These are phyloP conservation scores for Lagorchestes hirsutus DNA, from an alignment of 2,797 vertebrate species.

Conservation along the genomic window DNA sequence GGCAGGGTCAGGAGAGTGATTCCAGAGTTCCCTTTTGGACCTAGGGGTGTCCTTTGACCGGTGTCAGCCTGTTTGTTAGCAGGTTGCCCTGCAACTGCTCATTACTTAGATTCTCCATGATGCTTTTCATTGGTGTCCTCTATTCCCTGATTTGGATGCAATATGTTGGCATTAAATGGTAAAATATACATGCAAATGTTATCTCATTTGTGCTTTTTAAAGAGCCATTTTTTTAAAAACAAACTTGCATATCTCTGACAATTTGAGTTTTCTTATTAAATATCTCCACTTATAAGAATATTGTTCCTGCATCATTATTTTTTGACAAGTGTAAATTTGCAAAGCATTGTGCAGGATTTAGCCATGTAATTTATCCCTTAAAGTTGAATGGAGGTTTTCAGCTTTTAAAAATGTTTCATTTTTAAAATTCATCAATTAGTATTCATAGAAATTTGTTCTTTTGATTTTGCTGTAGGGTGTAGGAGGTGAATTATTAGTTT, in stretches of 20 bases:
- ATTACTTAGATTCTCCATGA: not conserved
- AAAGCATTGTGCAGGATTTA: slow-evolving; percentile 10
- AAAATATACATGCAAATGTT: slow-evolving; percentile 2
- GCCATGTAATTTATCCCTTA: not conserved
- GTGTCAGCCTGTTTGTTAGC: not conserved
- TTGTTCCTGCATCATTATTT: slow-evolving; percentile 1
- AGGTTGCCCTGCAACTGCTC: not conserved
- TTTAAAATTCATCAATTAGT: not conserved
- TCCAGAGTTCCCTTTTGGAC: not conserved
- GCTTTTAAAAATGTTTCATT: slow-evolving; percentile 2
- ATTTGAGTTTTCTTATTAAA: not conserved
- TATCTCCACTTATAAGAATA: not conserved
- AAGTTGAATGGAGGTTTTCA: not conserved
- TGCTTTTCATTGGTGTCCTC: not conserved
- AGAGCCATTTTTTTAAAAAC: not conserved
- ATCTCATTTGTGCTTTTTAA: not conserved
- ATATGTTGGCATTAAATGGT: not conserved
- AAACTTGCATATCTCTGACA: not conserved
- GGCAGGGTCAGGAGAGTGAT: not conserved
- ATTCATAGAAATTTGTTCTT: not conserved
- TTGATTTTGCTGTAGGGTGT: slow-evolving; percentile 8
- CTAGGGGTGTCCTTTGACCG: not conserved
- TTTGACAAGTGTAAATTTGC: slow-evolving; percentile 9
- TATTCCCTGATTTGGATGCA: not conserved
- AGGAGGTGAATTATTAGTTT: not conserved